Evolutionary conservation across 2,113 vertebrate genomes (phyloP).

Genomic region (Ophthalmolycus amberensis): DNA sequence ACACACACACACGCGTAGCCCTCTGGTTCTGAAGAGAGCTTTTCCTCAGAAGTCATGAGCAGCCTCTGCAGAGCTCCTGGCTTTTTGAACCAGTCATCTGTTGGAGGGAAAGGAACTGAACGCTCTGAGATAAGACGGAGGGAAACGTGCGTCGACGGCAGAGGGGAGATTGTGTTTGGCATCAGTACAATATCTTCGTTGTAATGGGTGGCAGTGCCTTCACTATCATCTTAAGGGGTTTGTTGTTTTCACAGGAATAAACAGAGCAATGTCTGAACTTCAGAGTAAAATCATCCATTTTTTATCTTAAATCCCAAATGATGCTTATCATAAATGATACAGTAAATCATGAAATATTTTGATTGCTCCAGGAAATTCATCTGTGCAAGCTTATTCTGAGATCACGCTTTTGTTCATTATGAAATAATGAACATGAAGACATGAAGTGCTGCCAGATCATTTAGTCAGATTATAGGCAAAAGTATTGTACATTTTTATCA

Average conservation of each 20-base stretch:
- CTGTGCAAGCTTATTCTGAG: neutral
- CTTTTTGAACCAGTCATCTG: conserved; percentile 76
- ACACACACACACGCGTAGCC: neutral
- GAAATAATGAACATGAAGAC: neutral
- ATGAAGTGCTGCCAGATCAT: neutral
- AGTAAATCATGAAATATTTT: neutral
- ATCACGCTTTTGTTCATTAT: neutral
- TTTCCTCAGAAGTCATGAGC: conserved; percentile 59
- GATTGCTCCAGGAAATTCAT: conserved; percentile 20
- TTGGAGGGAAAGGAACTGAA: conserved; percentile 47
- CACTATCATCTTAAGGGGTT: conserved; percentile 14
- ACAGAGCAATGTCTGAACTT: neutral
- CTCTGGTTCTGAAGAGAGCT: conserved; percentile 26
- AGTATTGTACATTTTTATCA: neutral
- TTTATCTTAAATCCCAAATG: neutral
- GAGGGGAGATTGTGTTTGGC: conserved; percentile 20
- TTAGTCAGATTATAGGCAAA: neutral
- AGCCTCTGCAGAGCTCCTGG: conserved; percentile 62
- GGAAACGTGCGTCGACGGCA: conserved; percentile 32
- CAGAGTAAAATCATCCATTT: neutral
- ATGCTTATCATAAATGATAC: neutral
- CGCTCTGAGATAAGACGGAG: conserved; percentile 37
- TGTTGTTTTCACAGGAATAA: neutral
- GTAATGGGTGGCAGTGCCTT: neutral
- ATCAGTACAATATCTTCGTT: neutral